Evolutionary conservation across 2,113 vertebrate species (phyloP).

Genomic region (Falco punctatus): DNA sequence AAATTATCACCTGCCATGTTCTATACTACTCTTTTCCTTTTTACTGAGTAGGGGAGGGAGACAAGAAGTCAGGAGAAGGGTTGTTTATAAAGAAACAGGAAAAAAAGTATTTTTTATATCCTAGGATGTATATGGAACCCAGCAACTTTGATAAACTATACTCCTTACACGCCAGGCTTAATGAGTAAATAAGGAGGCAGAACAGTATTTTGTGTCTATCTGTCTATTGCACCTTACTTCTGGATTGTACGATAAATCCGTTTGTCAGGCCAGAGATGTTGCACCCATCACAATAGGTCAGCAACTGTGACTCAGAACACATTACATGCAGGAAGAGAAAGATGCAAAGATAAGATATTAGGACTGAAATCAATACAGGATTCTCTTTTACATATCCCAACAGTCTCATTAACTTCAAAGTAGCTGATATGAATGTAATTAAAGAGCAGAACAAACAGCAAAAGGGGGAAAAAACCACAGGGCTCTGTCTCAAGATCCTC

Average conservation of each 20-base stretch:
- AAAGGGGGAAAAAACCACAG: conserved; percentile 23
- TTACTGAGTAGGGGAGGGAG: background rate
- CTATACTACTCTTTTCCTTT: background rate
- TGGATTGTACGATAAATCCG: background rate
- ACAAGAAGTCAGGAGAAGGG: background rate
- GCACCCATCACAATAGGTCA: conserved; percentile 51
- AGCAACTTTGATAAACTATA: background rate
- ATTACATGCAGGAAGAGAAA: conserved; percentile 67
- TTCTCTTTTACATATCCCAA: conserved; percentile 78
- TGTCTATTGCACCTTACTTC: conserved; percentile 11
- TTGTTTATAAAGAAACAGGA: background rate
- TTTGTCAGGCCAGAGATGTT: background rate
- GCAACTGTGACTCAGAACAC: conserved; percentile 31
- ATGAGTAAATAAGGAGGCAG: background rate
- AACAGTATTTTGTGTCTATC: background rate
- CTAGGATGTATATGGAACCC: background rate
- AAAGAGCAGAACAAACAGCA: conserved; percentile 76
- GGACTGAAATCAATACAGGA: conserved; percentile 76
- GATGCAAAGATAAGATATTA: conserved; percentile 73
- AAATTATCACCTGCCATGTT: background rate
- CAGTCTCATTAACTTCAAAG: conserved; percentile 81
- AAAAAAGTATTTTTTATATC: background rate
- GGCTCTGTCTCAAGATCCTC: conserved; percentile 48
- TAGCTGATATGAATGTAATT: conserved; percentile 80
- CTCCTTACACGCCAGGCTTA: background rate